phyloP scores from a whole-genome alignment of 2,888 invertebrate genomes.

The Amiota mariae region DNA sequence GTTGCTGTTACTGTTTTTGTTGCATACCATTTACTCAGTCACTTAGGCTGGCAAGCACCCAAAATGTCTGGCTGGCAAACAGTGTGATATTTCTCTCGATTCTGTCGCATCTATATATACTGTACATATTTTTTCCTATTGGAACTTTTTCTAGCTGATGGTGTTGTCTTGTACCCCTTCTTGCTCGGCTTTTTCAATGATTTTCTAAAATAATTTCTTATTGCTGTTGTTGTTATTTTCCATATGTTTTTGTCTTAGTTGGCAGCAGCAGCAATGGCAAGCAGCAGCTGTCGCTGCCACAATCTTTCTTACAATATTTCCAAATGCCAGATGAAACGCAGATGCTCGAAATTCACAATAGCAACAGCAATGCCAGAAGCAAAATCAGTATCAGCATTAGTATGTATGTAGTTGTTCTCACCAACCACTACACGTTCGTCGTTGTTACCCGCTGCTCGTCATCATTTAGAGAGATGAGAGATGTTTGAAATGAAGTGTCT shows the following conservation, averaged over 20 bases:
- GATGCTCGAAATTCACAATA: slow-evolving; percentile 59
- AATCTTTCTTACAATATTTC: slow-evolving; percentile 63
- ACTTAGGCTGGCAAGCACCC: slow-evolving; percentile 61
- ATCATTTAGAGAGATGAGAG: too few relatives aligned
- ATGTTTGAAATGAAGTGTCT: slow-evolving; percentile 18
- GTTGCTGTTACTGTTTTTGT: too few relatives aligned
- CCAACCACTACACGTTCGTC: not conserved
- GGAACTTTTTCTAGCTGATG: slow-evolving; percentile 13
- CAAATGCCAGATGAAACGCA: slow-evolving; percentile 71
- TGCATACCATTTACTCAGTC: slow-evolving; percentile 40
- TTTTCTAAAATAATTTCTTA: slow-evolving; percentile 28
- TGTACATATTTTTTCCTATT: slow-evolving; percentile 1
- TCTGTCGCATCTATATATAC: not conserved
- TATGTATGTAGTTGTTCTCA: not conserved
- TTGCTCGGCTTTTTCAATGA: slow-evolving; percentile 20
- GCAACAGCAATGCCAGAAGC: not conserved
- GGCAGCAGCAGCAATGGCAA: slow-evolving; percentile 38
- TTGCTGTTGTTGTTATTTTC: slow-evolving; percentile 4
- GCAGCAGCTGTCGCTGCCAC: slow-evolving; percentile 66
- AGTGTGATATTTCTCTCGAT: slow-evolving; percentile 39
- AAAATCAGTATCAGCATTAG: slow-evolving; percentile 30
- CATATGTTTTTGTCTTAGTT: slow-evolving; percentile 33
- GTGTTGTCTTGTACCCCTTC: not conserved
- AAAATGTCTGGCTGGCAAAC: slow-evolving; percentile 56
- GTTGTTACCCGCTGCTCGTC: not conserved